These are phyloP conservation scores for Drosophila paulistorum DNA, from an alignment of 1,140 invertebrate species.

Conservation along the genomic window DNA sequence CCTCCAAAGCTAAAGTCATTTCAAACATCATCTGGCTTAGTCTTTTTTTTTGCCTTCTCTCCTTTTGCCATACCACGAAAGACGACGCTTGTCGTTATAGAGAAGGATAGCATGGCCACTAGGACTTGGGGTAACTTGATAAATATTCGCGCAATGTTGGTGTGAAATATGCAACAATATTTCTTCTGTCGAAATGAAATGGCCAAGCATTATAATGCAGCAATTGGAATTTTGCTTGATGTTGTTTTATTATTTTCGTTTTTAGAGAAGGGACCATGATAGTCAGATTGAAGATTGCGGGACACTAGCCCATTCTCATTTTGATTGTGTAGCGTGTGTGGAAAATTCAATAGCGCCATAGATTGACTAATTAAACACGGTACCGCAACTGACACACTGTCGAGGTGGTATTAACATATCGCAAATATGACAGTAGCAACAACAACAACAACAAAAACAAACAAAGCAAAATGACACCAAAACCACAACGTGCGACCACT, in stretches of 20 bases:
- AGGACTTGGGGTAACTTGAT: slow-evolving; percentile 47
- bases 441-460: background rate
- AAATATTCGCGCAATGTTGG: slow-evolving; percentile 55
- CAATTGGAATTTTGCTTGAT: slow-evolving; percentile 26
- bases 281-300: background rate
- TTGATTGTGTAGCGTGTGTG: slow-evolving; percentile 54
- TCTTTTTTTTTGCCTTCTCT: background rate
- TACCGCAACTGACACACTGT: slow-evolving; percentile 58
- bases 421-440: slow-evolving; percentile 35
- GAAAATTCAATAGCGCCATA: slow-evolving; percentile 53
- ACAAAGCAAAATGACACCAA: background rate
- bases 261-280: slow-evolving; percentile 8
- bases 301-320: slow-evolving; percentile 5
- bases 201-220: slow-evolving; percentile 30
- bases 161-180: slow-evolving; percentile 63
- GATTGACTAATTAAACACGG: slow-evolving; percentile 70
- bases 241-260: slow-evolving; percentile 31
- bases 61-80: slow-evolving; percentile 1
- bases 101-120: slow-evolving; percentile 12
- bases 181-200: slow-evolving; percentile 47
- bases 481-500: slow-evolving; percentile 45
- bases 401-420: slow-evolving; percentile 62
- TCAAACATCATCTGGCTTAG: background rate
- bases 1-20: background rate
- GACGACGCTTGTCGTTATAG: slow-evolving; percentile 10